Evolutionary conservation across 2,113 vertebrate species (phyloP).

Genomic region (Pteruthius melanotis): DNA sequence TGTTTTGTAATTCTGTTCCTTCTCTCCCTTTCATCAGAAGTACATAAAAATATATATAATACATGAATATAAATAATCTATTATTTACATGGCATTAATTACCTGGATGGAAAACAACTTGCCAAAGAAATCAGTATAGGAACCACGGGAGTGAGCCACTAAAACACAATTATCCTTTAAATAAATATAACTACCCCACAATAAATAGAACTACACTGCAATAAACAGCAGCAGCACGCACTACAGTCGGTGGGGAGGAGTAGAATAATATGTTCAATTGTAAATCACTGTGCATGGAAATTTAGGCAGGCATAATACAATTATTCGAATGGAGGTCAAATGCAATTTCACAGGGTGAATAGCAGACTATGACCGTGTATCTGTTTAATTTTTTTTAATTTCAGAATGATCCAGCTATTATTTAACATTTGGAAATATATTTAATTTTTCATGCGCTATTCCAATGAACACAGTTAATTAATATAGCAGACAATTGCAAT

Average conservation of each 20-base stretch:
- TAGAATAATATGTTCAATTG: slow-evolving; percentile 38
- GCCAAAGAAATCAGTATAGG: background rate
- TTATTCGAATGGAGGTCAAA: slow-evolving; percentile 48
- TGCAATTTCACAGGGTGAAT: slow-evolving; percentile 61
- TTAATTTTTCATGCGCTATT: slow-evolving; percentile 42
- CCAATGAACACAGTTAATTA: slow-evolving; percentile 25
- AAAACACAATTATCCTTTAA: background rate
- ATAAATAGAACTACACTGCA: background rate
- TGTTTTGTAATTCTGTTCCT: background rate
- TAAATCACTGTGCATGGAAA: slow-evolving; percentile 40
- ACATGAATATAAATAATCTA: background rate
- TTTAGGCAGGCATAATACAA: slow-evolving; percentile 47
- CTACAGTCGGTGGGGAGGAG: background rate
- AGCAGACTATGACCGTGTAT: slow-evolving; percentile 38
- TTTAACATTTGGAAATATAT: slow-evolving; percentile 35
- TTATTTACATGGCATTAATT: background rate
- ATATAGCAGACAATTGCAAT: slow-evolving; percentile 9
- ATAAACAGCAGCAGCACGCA: background rate
- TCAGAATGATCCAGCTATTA: slow-evolving; percentile 11
- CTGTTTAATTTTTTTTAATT: slow-evolving; percentile 45
- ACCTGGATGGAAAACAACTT: background rate
- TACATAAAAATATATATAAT: background rate
- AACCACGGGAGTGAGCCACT: background rate
- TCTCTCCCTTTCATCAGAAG: background rate
- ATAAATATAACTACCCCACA: background rate